These are phyloP conservation scores for Cynaeus angustus DNA, from an alignment of 2,888 invertebrate genomes.

Conservation along the genomic window DNA sequence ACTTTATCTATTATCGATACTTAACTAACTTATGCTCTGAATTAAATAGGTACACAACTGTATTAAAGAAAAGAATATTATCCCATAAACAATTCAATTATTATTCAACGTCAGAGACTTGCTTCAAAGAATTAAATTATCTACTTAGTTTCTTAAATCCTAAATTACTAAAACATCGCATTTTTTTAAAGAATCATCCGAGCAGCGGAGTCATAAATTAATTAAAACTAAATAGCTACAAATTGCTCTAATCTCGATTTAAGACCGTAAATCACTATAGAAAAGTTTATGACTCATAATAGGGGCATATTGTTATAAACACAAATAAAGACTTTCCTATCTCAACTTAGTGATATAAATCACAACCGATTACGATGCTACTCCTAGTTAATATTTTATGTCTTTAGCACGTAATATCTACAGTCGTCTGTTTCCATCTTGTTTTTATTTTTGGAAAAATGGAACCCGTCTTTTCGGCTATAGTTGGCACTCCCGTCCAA, in stretches of 20 bases:
- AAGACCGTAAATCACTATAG: slow-evolving; percentile 10
- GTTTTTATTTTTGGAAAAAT: not conserved
- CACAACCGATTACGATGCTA: not conserved
- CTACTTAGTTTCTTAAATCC: no score
- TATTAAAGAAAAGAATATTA: no score
- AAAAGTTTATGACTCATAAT: slow-evolving; percentile 18
- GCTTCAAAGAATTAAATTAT: no score
- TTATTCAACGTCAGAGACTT: no score
- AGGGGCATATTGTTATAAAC: slow-evolving; percentile 22
- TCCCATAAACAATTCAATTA: no score
- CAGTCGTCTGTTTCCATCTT: no score
- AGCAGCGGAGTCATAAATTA: not conserved
- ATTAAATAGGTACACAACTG: no score
- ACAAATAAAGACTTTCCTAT: not conserved
- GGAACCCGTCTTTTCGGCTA: slow-evolving; percentile 1
- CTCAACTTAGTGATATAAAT: not conserved
- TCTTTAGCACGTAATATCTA: no score
- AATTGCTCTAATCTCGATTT: slow-evolving; percentile 1
- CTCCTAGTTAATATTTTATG: no score
- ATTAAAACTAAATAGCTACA: slow-evolving; percentile 9
- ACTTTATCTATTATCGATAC: no score
- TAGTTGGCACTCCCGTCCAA: not conserved
- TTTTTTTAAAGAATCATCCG: not conserved
- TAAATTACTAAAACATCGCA: not conserved
- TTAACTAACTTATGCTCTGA: no score